Base-by-base conservation (phyloP, 2,113 vertebrate genomes). In the Gobiocypris rarus region DNA sequence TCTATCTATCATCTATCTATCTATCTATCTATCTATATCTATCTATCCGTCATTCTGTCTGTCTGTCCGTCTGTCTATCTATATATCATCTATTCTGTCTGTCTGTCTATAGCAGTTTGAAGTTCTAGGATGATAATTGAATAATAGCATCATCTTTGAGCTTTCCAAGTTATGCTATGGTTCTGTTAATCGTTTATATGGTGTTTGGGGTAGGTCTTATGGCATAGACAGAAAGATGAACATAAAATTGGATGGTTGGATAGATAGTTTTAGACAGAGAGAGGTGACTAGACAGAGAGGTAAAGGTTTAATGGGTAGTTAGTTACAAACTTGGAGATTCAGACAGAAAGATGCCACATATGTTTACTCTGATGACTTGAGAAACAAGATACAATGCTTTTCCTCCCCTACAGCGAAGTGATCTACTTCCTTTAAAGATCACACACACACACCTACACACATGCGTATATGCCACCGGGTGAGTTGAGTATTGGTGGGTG, bases 401-500 rank as follows among this genome's bases (percentile, higher is more conserved):
- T 13, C 3, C 43, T n/a, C 50, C 4, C 26, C 54, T 9, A 14
- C 7, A 31, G 41, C 31, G 24, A 58, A n/a, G 3, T 71, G 50
- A 71, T 79, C 75, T 59, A 84, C 34, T 71, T 56, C 58, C 56
- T 76, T 76, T 50, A 70, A 78, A 78, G 75, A 85, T 61, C 63
- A 50, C 69, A 52, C 45, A 52, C 45, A 54, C 70, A 63, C 56
- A 69, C 81, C 69, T 52, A 85, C 38, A 82, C 61, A 76, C 54
- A 75, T 67, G 69, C 41, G 50, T 76, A 34, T 45, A 65, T 3
- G 28, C 83, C 76, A 43, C 28, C 41, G 59, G 73, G 52, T 31
- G 61, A 56, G 38, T n/a, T 19, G 69, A 74, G 74, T 83, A 79
- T 83, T 87, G 78, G 75, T 50, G 73, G 45, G 50, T 79, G 80